Evolutionary conservation across 2,113 vertebrate genomes (phyloP).

Genomic region (Chunga burmeisteri): DNA sequence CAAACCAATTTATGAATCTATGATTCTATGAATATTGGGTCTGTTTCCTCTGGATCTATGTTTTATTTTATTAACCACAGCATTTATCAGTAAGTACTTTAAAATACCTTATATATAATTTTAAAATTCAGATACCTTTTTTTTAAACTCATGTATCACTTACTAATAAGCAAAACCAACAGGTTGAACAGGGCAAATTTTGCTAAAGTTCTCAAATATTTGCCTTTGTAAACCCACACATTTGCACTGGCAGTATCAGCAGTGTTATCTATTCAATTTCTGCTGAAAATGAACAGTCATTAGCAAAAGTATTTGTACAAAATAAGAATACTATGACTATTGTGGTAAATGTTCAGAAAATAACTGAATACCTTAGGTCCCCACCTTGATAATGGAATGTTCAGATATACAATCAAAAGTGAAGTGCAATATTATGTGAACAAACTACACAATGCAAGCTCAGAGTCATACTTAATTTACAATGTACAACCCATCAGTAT

Average conservation of each 20-base stretch:
- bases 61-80: neutral
- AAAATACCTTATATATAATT: neutral
- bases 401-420: neutral
- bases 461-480: neutral
- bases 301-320: neutral
- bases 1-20: neutral
- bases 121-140: neutral
- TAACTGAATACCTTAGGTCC: neutral
- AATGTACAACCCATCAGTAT: neutral
- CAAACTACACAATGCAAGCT: neutral
- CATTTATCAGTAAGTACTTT: neutral
- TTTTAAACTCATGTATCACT: neutral
- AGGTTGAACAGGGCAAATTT: neutral
- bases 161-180: neutral
- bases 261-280: neutral
- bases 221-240: neutral
- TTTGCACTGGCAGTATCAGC: neutral
- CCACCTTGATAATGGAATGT: neutral
- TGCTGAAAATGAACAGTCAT: neutral
- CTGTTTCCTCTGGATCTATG: neutral
- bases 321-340: neutral
- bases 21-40: neutral
- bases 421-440: neutral
- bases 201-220: neutral
- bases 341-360: neutral